These are phyloP conservation scores for Colletes collaris DNA, from an alignment of 2,888 invertebrate genomes.

Conservation along the genomic window DNA sequence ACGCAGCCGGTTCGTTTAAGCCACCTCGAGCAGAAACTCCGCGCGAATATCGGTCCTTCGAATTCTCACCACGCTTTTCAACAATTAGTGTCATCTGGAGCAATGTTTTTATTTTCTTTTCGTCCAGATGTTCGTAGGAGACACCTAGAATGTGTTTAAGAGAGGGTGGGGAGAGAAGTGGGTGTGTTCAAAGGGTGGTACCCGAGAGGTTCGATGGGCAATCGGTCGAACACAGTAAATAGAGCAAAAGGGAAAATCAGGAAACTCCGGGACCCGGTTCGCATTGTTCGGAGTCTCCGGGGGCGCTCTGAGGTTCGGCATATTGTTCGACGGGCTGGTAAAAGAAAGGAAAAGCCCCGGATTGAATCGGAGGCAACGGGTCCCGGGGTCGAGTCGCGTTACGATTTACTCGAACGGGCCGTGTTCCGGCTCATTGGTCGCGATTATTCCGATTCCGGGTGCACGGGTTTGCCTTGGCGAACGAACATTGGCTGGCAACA, in stretches of 20 bases:
- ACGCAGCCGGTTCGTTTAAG: conserved; percentile 44
- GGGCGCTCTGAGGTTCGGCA: conserved; percentile 6
- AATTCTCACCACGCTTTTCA: conserved; percentile 16
- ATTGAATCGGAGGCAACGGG: conserved; percentile 3
- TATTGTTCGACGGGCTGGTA: background rate
- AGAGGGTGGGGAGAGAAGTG: background rate
- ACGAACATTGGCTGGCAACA: conserved; percentile 60
- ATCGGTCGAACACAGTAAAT: background rate
- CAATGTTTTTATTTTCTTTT: no score
- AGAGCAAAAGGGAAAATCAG: conserved; percentile 3
- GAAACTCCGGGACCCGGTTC: background rate
- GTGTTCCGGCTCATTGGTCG: conserved; percentile 54
- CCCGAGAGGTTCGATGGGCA: background rate
- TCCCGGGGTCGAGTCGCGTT: conserved; percentile 28
- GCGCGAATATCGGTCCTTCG: conserved; percentile 33
- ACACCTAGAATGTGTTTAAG: no score
- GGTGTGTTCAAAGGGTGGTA: background rate
- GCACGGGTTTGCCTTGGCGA: conserved; percentile 60
- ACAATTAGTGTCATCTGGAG: no score
- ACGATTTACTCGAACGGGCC: conserved; percentile 53
- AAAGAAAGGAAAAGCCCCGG: conserved; percentile 1
- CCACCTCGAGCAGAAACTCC: conserved; percentile 25
- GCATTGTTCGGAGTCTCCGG: conserved; percentile 4
- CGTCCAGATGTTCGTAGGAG: no score
- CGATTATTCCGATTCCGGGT: conserved; percentile 59